A percentile compares a stretch with the other conserved stretches of the same genome.
These are phyloP conservation scores for Eristalis tenax DNA, from an alignment of 2,888 invertebrate species.

Conservation along the genomic window DNA sequence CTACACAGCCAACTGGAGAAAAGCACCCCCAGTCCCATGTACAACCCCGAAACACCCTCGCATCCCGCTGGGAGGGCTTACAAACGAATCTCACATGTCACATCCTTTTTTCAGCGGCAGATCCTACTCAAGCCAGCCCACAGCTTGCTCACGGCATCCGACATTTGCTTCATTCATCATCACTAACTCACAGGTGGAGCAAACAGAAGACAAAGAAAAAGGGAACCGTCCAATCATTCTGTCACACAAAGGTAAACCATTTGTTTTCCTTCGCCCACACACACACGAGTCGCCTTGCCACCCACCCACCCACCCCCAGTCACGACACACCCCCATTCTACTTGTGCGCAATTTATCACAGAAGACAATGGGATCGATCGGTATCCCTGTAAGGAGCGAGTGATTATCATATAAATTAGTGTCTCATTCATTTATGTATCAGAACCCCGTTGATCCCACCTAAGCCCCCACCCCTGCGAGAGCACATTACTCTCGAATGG, in stretches of 20 bases:
- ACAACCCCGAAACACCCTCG: neutral
- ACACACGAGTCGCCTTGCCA: neutral
- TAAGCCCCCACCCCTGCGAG: neutral
- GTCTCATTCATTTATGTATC: slow-evolving; percentile 39
- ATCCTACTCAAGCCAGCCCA: neutral
- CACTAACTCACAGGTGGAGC: neutral
- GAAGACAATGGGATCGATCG: slow-evolving; percentile 40
- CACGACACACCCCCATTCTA: neutral
- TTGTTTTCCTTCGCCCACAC: slow-evolving; percentile 8
- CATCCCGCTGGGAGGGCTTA: neutral
- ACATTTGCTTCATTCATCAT: slow-evolving; percentile 33
- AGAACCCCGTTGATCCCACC: neutral
- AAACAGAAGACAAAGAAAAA: neutral
- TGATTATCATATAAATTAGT: slow-evolving; percentile 58
- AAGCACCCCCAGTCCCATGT: too few species aligned
- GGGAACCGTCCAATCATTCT: slow-evolving; percentile 15
- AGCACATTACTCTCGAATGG: neutral
- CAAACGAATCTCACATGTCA: neutral
- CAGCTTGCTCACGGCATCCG: neutral
- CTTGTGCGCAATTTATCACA: slow-evolving; percentile 25
- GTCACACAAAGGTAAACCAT: slow-evolving; percentile 30
- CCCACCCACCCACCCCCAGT: neutral
- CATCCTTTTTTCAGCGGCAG: neutral
- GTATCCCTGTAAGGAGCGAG: slow-evolving; percentile 14
- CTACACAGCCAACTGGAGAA: too few species aligned